Percentiles rank a stretch among this genome's conserved stretches.
These are phyloP conservation scores for Bos indicus DNA, from an alignment of 2,113 vertebrate genomes.

Conservation along the genomic window DNA sequence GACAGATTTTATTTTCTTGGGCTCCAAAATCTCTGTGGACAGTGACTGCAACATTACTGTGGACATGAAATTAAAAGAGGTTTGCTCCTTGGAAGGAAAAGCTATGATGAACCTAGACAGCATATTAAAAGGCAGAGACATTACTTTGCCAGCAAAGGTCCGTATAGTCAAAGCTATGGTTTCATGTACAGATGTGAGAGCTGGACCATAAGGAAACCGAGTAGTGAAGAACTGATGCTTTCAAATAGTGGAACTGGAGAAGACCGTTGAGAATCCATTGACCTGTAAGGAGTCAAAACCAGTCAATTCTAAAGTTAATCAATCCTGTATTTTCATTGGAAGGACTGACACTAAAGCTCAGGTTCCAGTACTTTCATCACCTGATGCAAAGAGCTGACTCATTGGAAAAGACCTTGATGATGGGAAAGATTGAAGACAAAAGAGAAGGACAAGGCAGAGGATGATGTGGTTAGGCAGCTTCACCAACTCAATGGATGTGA, in stretches of 20 bases:
- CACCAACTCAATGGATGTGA: not conserved
- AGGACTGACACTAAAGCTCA: not conserved
- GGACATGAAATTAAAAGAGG: not conserved
- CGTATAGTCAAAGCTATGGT: not conserved
- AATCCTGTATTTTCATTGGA: not conserved
- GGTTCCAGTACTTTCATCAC: not conserved
- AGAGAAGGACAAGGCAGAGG: not conserved
- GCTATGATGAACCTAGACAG: not conserved
- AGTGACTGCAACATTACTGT: not conserved
- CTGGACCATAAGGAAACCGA: not conserved
- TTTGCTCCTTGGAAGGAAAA: not conserved
- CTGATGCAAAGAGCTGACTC: not conserved
- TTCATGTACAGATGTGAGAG: not conserved
- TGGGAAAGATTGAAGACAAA: not conserved
- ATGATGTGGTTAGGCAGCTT: not conserved
- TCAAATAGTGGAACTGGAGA: not conserved
- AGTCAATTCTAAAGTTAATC: not conserved
- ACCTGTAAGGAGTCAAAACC: not conserved
- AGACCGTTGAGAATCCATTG: not conserved
- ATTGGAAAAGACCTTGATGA: not conserved
- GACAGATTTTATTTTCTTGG: not conserved
- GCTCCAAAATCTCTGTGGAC: not conserved
- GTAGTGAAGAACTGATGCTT: not conserved
- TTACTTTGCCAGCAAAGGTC: not conserved
- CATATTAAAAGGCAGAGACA: not conserved